Conservation (phyloP, 2,888 invertebrate species). For the Mesorhabditis sp. region DNA sequence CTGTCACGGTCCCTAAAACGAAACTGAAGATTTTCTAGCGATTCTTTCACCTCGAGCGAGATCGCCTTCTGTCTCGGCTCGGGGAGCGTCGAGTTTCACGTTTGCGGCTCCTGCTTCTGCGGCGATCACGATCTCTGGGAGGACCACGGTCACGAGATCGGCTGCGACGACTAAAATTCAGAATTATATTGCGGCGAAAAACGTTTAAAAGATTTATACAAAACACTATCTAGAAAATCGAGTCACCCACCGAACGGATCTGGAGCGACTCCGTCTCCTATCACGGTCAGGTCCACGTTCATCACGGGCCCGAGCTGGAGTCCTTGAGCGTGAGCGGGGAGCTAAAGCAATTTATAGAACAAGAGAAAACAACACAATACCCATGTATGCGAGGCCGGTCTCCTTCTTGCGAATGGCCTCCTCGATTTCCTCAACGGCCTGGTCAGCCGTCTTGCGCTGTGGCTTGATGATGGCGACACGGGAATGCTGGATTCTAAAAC, state of each 20-base stretch:
- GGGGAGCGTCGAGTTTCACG: conserved; percentile 18
- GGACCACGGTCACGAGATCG: conserved; percentile 3
- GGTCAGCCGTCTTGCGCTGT: conserved; percentile 89
- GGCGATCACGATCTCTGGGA: conserved; percentile 14
- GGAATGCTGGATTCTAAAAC: conserved; percentile 75
- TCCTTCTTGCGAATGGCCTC: conserved; percentile 82
- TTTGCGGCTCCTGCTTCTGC: neutral
- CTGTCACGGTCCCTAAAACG: conserved; percentile 13
- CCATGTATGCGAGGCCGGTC: conserved; percentile 15
- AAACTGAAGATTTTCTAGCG: conserved; percentile 14
- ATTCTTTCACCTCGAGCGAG: conserved; percentile 13
- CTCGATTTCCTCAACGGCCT: conserved; percentile 89
- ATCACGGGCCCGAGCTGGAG: neutral
- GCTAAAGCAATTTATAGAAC: neutral
- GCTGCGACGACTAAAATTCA: neutral
- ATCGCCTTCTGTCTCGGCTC: conserved; percentile 15
- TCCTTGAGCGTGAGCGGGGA: conserved; percentile 5
- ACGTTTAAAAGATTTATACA: neutral
- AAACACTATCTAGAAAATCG: conserved; percentile 1
- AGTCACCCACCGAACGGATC: conserved; percentile 1
- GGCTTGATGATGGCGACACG: conserved; percentile 82
- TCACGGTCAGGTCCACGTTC: too few species aligned
- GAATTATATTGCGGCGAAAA: neutral
- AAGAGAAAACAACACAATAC: neutral
- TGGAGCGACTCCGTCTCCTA: neutral